Evolutionary conservation across 2,113 vertebrate genomes (phyloP).

Genomic region (Corythoichthys intestinalis): DNA sequence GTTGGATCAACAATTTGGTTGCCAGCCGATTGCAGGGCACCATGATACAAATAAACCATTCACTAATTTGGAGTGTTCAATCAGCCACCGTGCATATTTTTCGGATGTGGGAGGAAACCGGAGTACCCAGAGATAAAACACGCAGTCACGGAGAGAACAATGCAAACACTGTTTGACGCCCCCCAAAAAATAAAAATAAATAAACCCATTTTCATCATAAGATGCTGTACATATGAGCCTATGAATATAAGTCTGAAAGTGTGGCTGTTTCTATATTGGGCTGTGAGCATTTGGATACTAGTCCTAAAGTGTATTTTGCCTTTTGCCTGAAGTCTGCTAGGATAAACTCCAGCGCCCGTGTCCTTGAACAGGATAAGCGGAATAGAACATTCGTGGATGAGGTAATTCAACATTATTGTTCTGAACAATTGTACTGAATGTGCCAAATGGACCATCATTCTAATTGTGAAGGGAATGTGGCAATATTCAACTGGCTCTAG

Average conservation of each 20-base stretch:
- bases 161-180: no score
- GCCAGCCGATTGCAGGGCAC: no score
- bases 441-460: background rate
- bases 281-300: background rate
- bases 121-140: no score
- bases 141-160: no score
- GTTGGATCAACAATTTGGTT: no score
- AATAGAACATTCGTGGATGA: background rate
- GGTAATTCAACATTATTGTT: conserved; percentile 13
- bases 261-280: background rate
- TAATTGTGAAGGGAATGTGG: conserved; percentile 3
- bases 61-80: no score
- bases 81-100: no score
- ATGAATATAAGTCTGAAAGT: background rate
- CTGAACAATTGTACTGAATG: background rate
- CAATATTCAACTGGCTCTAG: conserved; percentile 8
- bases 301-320: background rate
- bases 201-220: no score
- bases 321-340: background rate
- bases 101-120: no score
- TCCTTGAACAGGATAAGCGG: background rate
- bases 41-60: no score
- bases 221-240: background rate
- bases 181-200: no score
- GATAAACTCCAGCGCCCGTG: background rate